These are phyloP conservation scores for Neopipo cinnamomea DNA, from an alignment of 2,113 vertebrate genomes.

Conservation along the genomic window DNA sequence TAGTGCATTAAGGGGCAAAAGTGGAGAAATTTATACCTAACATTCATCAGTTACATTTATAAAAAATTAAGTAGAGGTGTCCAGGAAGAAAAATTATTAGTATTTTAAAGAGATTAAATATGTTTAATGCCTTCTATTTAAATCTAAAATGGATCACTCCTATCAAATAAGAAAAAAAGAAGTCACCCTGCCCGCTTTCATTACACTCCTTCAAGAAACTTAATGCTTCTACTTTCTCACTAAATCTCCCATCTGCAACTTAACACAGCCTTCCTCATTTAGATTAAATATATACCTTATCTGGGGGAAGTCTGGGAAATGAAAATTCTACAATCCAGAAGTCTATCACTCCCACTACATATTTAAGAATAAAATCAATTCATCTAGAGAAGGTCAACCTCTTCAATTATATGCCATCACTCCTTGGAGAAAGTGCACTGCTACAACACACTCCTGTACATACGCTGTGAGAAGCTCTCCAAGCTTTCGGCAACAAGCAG, in stretches of 20 bases:
- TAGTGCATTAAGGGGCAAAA: not conserved
- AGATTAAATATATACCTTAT: not conserved
- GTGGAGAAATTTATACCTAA: not conserved
- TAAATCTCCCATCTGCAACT: not conserved
- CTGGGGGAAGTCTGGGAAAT: not conserved
- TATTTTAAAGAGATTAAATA: not conserved
- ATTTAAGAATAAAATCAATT: not conserved
- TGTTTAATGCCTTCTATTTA: not conserved
- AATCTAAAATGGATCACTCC: not conserved
- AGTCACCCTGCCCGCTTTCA: not conserved
- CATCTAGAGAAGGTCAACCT: not conserved
- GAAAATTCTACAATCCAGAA: not conserved
- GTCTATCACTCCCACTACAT: rapidly evolving
- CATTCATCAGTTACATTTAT: not conserved
- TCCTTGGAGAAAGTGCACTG: not conserved
- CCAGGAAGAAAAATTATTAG: not conserved
- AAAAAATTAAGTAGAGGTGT: not conserved
- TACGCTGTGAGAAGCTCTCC: not conserved
- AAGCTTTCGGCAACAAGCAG: not conserved
- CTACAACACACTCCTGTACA: not conserved
- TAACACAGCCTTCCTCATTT: not conserved
- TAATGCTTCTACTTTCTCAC: not conserved
- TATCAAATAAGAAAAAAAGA: not conserved
- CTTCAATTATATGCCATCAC: not conserved
- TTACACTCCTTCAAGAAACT: not conserved